A percentile compares a stretch with the other conserved stretches of the same genome.
These are phyloP conservation scores for Leptothorax acervorum DNA, from an alignment of 2,888 invertebrate genomes.

Conservation along the genomic window DNA sequence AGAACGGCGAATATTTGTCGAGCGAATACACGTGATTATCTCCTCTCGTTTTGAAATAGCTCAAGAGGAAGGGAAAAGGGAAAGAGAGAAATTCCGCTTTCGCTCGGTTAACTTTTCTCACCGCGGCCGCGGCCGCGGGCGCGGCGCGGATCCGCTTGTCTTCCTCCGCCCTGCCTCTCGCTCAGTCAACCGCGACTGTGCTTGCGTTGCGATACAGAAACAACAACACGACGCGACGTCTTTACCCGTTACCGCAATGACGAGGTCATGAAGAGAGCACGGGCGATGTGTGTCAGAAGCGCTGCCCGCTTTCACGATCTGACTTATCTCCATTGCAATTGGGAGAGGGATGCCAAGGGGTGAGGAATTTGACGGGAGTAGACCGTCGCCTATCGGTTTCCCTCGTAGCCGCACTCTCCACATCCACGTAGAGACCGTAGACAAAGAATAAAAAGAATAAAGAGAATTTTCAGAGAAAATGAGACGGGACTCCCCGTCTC, in stretches of 20 bases:
- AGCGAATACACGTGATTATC: conserved; percentile 69
- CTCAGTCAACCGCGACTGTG: not conserved
- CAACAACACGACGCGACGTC: conserved; percentile 3
- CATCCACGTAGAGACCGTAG: conserved; percentile 24
- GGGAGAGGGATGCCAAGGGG: not conserved
- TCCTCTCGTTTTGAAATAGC: conserved; percentile 62
- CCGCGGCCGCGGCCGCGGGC: not conserved
- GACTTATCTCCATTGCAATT: conserved; percentile 15
- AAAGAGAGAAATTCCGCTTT: conserved; percentile 50
- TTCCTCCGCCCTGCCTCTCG: not conserved
- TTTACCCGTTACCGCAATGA: conserved; percentile 22
- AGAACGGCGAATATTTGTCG: conserved; percentile 66
- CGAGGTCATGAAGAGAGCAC: conserved; percentile 28
- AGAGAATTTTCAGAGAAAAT: conserved; percentile 32
- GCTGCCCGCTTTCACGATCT: conserved; percentile 16
- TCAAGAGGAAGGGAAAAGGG: not conserved
- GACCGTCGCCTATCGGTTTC: conserved; percentile 48
- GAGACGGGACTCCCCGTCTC: conserved; percentile 42
- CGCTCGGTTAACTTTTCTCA: conserved; percentile 54
- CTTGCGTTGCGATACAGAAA: conserved; percentile 1
- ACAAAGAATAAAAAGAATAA: conserved; percentile 31
- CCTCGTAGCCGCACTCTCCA: not conserved
- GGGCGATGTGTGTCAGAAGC: conserved; percentile 14
- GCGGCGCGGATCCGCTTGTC: not conserved
- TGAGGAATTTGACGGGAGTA: conserved; percentile 7